Evolutionary conservation across 2,888 invertebrate genomes (phyloP), one percentile per base, ranked within the genome.

Genomic region (Apotomis turbidana): DNA sequence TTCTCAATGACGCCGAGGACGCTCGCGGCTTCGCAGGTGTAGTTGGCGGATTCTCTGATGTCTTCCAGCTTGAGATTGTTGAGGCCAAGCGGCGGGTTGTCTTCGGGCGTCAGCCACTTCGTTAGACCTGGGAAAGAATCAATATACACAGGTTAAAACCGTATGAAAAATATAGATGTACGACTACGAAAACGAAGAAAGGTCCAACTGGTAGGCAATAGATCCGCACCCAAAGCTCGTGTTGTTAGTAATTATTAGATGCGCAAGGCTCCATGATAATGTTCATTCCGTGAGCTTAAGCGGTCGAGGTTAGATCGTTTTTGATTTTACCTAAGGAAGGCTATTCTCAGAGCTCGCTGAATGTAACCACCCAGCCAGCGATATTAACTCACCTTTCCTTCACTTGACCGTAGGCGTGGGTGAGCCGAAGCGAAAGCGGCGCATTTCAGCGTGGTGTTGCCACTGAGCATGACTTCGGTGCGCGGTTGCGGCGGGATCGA

Each of bases 341-440:
- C 41, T 41, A 6, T 41, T 41, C 41, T 41, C 4, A 41, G 27
- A 27, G 27, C 27, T 27, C 27, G 27, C 27, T 27, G 27, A 27
- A n/a, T n/a, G n/a, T n/a, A n/a, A n/a, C 15, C 15, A 15, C 15
- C 27, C 27, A 27, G 27, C 27, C 9, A 36, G 36, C 0, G 57
- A 57, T 38, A 10, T 44, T 2, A 5, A 38, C 71, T 69, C 81
- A 94, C 95, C 97, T 93, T 97, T 97, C 78, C 97, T 95, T 98
- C 98, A 98, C 90, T 98, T 98, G 69, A 99, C 99, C 80, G 96
- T 96, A 1, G 99, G 99, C 99, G 99, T 99, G 5, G 99, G 99
- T 0, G 99, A 98, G 27, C 99, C 99, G 46, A 98, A 97, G 9
- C 99, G 46, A 98, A 97, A 9, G 99, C 99, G 70, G 99, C 98